Conservation (phyloP, 2,113 vertebrate genomes). For the Australoheros scitulus region DNA sequence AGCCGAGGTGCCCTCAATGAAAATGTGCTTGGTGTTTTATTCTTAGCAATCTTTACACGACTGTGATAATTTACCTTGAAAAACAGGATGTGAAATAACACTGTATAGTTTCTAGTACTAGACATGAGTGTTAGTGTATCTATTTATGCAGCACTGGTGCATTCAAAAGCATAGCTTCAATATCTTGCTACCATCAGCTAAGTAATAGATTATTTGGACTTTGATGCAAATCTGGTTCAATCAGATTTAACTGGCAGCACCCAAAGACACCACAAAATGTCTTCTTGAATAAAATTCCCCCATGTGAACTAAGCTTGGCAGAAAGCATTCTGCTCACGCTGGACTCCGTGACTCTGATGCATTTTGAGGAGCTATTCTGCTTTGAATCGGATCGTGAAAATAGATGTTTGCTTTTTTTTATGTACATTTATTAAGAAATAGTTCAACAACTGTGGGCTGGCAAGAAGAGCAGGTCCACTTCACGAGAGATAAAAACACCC, state of each 20-base stretch:
- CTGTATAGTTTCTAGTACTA: not conserved
- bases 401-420: not conserved
- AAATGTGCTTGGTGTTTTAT: not conserved
- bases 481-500: not conserved
- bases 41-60: not conserved
- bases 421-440: not conserved
- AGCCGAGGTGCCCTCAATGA: not conserved
- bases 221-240: not conserved
- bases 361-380: not conserved
- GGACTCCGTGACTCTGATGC: not conserved
- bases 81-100: not conserved
- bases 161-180: not conserved
- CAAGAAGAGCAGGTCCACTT: not conserved
- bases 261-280: not conserved
- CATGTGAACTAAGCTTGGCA: not conserved
- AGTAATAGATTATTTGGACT: not conserved
- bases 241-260: constrained; percentile 5
- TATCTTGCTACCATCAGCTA: not conserved
- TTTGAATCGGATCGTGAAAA: not conserved
- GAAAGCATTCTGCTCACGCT: not conserved
- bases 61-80: not conserved
- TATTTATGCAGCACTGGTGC: not conserved
- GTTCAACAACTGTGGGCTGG: not conserved
- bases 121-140: not conserved
- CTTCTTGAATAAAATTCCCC: not conserved